Evolutionary conservation across 1,140 invertebrate species (phyloP).

Genomic region (Melipona quadrifasciata): DNA sequence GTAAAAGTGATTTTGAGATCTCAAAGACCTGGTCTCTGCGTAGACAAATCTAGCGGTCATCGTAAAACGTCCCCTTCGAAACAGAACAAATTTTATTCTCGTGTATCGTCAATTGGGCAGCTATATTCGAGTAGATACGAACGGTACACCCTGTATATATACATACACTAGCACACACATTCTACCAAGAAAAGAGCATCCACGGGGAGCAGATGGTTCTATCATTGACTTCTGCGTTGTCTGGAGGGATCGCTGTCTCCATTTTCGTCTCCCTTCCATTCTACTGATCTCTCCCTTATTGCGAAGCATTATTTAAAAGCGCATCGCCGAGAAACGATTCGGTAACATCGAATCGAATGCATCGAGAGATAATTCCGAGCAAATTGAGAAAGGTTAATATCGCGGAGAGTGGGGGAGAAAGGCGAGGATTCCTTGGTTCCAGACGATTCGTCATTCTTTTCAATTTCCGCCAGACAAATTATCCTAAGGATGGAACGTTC

Average conservation of each 20-base stretch:
- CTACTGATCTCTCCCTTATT: background rate
- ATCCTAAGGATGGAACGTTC: background rate
- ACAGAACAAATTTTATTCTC: no score
- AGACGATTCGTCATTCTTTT: background rate
- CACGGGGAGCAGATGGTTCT: conserved; percentile 65
- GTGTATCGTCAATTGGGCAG: no score
- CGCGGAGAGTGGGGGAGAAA: no score
- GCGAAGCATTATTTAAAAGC: background rate
- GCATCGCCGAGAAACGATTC: no score
- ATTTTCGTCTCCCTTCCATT: background rate
- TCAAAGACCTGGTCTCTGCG: no score
- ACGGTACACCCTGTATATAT: background rate
- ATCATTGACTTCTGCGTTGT: conserved; percentile 57
- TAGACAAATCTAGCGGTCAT: no score
- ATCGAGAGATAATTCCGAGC: background rate
- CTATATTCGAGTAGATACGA: no score
- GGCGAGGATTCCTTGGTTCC: no score
- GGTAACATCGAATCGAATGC: background rate
- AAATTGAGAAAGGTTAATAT: background rate
- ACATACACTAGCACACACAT: background rate
- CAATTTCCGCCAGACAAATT: background rate
- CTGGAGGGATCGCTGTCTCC: conserved; percentile 5
- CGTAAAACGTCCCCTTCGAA: no score
- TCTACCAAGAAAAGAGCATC: conserved; percentile 51
- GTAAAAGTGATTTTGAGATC: no score